Evolutionary conservation across 1,140 invertebrate genomes (phyloP).

Genomic region (Homarus americanus): DNA sequence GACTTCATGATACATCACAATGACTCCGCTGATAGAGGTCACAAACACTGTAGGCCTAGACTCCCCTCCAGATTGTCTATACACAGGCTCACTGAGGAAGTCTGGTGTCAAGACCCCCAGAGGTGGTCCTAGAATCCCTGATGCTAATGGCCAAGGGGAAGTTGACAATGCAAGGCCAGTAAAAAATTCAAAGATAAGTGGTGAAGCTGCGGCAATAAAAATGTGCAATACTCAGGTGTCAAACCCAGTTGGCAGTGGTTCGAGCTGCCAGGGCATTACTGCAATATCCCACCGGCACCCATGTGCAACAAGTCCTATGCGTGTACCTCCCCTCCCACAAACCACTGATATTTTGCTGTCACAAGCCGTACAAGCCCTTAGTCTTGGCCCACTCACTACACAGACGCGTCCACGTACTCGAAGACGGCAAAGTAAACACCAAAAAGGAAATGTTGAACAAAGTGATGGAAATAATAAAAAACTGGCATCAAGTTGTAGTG

Average conservation of each 20-base stretch:
- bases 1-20: conserved; percentile 32
- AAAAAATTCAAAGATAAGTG: conserved; percentile 12
- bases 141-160: conserved; percentile 9
- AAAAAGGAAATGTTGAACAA: background rate
- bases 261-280: background rate
- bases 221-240: conserved; percentile 60
- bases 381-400: conserved; percentile 16
- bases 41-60: conserved; percentile 42
- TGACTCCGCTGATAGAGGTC: conserved; percentile 62
- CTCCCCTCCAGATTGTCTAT: background rate
- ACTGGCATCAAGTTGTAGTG: conserved; percentile 38
- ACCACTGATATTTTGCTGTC: conserved; percentile 52
- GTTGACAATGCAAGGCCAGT: background rate
- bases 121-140: background rate
- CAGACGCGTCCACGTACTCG: background rate
- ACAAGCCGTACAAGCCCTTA: conserved; percentile 57
- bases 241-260: background rate
- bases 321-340: conserved; percentile 40
- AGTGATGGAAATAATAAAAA: background rate
- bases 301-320: background rate
- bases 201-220: conserved; percentile 49
- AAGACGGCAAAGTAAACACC: background rate
- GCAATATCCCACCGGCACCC: background rate
- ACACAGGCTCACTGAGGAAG: conserved; percentile 2
- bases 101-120: conserved; percentile 15